Conservation (phyloP, 2,797 vertebrate species). For the Melanotaenia maccullochi region DNA sequence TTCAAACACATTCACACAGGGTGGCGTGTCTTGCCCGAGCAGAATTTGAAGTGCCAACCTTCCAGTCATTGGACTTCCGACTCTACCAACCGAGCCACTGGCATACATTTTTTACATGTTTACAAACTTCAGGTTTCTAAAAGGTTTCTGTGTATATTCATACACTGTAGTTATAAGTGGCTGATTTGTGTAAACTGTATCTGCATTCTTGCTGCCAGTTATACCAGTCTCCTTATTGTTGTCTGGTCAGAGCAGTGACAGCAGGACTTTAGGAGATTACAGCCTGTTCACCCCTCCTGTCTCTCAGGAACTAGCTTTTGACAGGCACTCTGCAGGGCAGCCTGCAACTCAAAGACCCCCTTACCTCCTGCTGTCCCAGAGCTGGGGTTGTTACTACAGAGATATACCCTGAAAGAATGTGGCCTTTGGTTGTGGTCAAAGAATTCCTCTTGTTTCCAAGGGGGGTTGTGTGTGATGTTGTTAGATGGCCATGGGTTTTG, state of each 20-base stretch:
- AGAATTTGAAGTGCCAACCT: too few relatives aligned
- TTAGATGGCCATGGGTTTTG: slow-evolving; percentile 64
- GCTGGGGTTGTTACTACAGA: slow-evolving; percentile 70
- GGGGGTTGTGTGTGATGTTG: slow-evolving; percentile 60
- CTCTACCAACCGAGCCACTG: too few relatives aligned
- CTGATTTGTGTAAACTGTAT: background rate
- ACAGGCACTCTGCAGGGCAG: slow-evolving; percentile 62
- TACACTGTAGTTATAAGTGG: background rate
- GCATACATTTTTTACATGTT: background rate
- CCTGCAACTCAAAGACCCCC: slow-evolving; percentile 61
- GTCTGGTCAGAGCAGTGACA: slow-evolving; percentile 58
- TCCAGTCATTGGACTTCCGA: too few relatives aligned
- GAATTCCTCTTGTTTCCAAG: slow-evolving; percentile 64
- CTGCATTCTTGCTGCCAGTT: slow-evolving; percentile 9
- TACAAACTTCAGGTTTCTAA: background rate
- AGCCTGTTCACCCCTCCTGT: slow-evolving; percentile 47
- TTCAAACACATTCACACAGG: too few relatives aligned
- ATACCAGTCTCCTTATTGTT: slow-evolving; percentile 65
- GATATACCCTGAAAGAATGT: slow-evolving; percentile 71
- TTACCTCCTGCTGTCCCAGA: slow-evolving; percentile 40
- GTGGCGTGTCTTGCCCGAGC: too few relatives aligned
- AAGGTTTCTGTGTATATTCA: background rate
- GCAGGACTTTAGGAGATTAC: slow-evolving; percentile 57
- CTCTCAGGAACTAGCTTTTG: slow-evolving; percentile 75
- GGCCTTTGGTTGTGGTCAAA: slow-evolving; percentile 70